phyloP scores from a whole-genome alignment of 2,888 invertebrate genomes.

The Spisula solida region DNA sequence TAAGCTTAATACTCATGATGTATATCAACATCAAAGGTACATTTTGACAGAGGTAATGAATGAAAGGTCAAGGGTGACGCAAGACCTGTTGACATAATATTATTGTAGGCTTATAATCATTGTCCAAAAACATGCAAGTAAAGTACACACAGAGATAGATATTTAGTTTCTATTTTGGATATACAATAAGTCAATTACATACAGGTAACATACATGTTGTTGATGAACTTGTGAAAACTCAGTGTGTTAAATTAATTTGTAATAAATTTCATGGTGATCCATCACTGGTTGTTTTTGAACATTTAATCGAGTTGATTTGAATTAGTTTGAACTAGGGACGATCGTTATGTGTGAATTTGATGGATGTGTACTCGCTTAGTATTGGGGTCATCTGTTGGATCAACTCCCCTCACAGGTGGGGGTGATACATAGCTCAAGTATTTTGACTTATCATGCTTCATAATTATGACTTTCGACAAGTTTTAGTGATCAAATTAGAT shows the following conservation, averaged over 20 bases:
- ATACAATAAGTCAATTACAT: not conserved
- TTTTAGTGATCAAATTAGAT: conserved; percentile 47
- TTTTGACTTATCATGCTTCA: conserved; percentile 44
- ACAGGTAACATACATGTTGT: not conserved
- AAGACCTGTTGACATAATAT: conserved; percentile 4
- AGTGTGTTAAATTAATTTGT: conserved; percentile 11
- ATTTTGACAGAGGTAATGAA: conserved; percentile 59
- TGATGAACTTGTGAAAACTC: not conserved
- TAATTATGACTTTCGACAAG: conserved; percentile 58
- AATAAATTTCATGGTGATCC: not conserved
- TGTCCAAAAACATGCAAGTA: not conserved
- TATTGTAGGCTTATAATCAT: not conserved
- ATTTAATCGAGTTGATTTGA: conserved; percentile 19
- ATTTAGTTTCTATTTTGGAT: not conserved
- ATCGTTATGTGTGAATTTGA: not conserved
- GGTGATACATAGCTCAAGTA: conserved; percentile 36
- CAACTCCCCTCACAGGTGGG: conserved; percentile 20
- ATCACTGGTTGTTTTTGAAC: conserved; percentile 5
- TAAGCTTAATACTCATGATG: conserved; percentile 28
- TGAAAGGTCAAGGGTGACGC: conserved; percentile 55
- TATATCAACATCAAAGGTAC: conserved; percentile 62
- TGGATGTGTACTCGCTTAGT: not conserved
- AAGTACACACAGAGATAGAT: not conserved
- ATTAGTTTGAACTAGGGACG: conserved; percentile 32
- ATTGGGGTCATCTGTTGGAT: not conserved